Evolutionary conservation across 2,888 invertebrate genomes (phyloP).

Genomic region (Auanema sp.): DNA sequence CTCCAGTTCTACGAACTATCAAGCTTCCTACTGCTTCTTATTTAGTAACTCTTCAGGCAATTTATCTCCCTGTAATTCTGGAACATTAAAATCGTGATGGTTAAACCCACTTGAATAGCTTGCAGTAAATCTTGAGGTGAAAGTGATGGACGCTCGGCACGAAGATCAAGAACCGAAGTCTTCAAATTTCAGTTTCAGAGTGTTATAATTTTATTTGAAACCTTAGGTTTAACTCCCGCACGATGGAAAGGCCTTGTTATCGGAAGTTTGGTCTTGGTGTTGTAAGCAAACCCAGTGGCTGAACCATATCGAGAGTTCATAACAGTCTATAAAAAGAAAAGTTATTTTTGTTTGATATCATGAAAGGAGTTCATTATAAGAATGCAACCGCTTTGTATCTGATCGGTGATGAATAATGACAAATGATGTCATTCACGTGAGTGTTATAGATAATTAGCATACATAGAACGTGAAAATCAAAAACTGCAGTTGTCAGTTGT

Average conservation of each 20-base stretch:
- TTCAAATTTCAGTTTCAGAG: no score
- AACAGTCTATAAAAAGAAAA: constrained; percentile 2
- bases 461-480: neutral
- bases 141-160: constrained; percentile 3
- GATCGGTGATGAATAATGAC: neutral
- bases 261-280: neutral
- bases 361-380: neutral
- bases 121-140: constrained; percentile 4
- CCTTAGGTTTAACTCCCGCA: no score
- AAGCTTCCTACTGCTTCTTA: no score
- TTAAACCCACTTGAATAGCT: constrained; percentile 2
- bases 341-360: neutral
- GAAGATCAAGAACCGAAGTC: constrained; percentile 2
- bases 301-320: neutral
- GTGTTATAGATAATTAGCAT: neutral
- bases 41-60: no score
- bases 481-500: neutral
- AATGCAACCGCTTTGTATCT: neutral
- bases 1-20: no score
- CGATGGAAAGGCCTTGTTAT: neutral
- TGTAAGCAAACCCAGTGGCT: neutral
- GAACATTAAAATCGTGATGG: no score
- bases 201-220: no score
- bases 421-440: no score
- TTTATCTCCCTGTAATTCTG: no score